Evolutionary conservation across 2,797 vertebrate genomes (phyloP), one percentile per base, ranked within the genome.

Genomic region (Etheostoma perlongum): DNA sequence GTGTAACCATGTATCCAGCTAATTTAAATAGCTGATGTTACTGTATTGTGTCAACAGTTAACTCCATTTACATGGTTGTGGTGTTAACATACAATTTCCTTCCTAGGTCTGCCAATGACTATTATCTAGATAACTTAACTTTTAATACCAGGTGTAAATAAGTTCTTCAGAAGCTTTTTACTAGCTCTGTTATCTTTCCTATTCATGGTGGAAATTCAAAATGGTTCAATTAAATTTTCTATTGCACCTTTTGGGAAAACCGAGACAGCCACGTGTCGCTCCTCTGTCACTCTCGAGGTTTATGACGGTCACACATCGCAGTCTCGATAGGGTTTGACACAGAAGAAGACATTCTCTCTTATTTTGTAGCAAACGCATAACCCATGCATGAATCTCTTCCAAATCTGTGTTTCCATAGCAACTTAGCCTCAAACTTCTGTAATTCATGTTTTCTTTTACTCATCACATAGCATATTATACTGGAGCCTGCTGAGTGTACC

Each of bases 371-470:
- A 59, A 60, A 77, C 67, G 36, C 57, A 73, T 74, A 72, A 69
- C 67, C 74, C 46, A 58, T 71, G 67, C 47, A 64, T 65, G 58
- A 67, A 80, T 40, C 64, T 73, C 76, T 48, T 65, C 57, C 44
- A 79, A 77, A 81, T 82, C 74, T 72, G 64, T 81, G 89, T 93
- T 89, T 85, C 91, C 91, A 90, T 91, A 85, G 87, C 85, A 92
- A 92, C 89, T 53, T 73, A 30, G 64, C 58, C 60, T 86, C 52
- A 62, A 67, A 71, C 47, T 73, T 88, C 72, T 81, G 70, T 74
- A 72, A 82, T 81, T 73, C 40, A 72, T 85, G 30, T 21, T 76
- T 72, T 3, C 5, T 30, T 62, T 75, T 60, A 11, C 10, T 64
- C 42, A 70, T 66, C 44, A 49, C 52, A 48, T 48, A 13, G 25